Base-by-base conservation (phyloP, 2,113 vertebrate genomes). In the Morone chrysops region DNA sequence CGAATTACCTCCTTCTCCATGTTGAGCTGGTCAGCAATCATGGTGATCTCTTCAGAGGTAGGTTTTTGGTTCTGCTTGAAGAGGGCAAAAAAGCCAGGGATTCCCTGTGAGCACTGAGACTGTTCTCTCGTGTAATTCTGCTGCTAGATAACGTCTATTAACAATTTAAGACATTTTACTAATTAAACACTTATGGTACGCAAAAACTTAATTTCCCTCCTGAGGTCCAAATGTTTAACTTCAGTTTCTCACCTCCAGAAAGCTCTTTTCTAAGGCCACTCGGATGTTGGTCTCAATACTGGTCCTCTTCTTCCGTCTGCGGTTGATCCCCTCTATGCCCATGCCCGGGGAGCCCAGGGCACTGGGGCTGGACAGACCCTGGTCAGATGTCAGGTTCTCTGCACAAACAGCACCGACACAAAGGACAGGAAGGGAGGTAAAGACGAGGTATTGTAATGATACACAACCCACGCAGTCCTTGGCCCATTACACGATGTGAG, bases 181-280 rank as follows among this genome's bases (percentile, higher is more conserved):
- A 3, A 65, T 43, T 11, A 63, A 63, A 70, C 31, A 41, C 36
- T 14, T 7, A 4, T 40, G 25, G 12, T 22, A 40, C 25, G 54
- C 16, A 22, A 20, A 69, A 73, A 22, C 12, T n/a, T 0, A 54
- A 45, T 43, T 45, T 48, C 5, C 14, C 36, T 53, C 10, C 10
- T 36, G 10, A 14, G 0, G 65, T 43, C 13, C 51, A 25, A 31
- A 81, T 8, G 22, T n/a, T 50, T n/a, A 25, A 68, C 40, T 74
- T 43, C 16, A 80, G 41, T 80, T 81, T 94, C 96, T 93, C 78
- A 99, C 98, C 97, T 99, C 98, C 96, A 98, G 94, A 96, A 99
- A 99, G 97, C 98, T 99, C 96, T 99, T 99, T 97, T 99, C 98
- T 99, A 99, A 99, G 98, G 98, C 98, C 96, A 99, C 98, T 95